Percentiles rank a stretch among this genome's conserved stretches.
These are phyloP conservation scores for Trypoxylon attenuatum DNA, from an alignment of 2,888 invertebrate genomes.

Conservation along the genomic window DNA sequence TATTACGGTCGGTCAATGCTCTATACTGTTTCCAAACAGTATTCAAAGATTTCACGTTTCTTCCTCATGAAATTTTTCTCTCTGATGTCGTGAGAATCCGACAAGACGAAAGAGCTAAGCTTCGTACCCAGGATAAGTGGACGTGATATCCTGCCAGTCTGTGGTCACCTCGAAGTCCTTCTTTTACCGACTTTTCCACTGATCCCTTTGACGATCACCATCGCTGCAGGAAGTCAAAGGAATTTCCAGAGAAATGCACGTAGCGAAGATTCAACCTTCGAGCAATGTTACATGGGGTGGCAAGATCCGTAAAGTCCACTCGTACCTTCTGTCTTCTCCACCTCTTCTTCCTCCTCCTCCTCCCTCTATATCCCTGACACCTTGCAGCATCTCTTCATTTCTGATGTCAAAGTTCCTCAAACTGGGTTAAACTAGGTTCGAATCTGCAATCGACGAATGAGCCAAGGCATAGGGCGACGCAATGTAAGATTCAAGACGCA, in stretches of 20 bases:
- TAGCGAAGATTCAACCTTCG: neutral
- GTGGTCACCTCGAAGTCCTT: neutral
- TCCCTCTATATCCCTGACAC: neutral
- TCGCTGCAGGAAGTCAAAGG: neutral
- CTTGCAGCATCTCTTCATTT: neutral
- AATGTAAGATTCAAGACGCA: too few relatives aligned
- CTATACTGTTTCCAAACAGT: neutral
- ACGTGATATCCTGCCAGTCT: neutral
- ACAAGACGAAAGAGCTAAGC: neutral
- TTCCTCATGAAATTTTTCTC: too few relatives aligned
- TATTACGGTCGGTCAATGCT: too few relatives aligned
- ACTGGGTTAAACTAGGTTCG: constrained; percentile 35
- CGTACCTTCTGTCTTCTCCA: neutral
- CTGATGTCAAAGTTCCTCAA: constrained; percentile 1
- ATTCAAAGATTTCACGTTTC: neutral
- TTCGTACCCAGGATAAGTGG: neutral
- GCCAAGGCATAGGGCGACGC: too few relatives aligned
- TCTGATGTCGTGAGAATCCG: too few relatives aligned
- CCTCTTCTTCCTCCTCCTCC: neutral
- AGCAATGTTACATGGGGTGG: neutral
- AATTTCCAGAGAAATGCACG: neutral
- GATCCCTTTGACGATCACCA: neutral
- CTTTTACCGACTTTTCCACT: neutral
- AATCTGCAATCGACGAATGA: neutral
- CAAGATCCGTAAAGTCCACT: neutral